These are phyloP conservation scores for Noctua janthina DNA, from an alignment of 2,888 invertebrate species.

Conservation along the genomic window DNA sequence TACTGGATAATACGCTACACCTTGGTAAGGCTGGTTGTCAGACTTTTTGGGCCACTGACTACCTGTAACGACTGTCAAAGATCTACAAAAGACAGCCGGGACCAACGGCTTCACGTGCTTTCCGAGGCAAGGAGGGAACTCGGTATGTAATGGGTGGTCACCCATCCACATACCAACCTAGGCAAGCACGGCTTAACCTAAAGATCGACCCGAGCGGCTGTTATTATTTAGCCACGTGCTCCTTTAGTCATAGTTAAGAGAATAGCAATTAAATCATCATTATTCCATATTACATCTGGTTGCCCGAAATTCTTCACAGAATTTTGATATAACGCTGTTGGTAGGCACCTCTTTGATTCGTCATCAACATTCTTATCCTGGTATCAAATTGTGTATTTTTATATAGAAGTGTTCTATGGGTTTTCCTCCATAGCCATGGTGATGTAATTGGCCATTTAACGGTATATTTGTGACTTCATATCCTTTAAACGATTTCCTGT, in stretches of 20 bases:
- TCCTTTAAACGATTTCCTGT: slow-evolving; percentile 47
- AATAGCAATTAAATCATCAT: slow-evolving; percentile 1
- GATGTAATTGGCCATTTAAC: slow-evolving; percentile 58
- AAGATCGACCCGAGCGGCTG: too few relatives aligned
- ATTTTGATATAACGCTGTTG: background rate
- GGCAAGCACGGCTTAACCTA: too few relatives aligned
- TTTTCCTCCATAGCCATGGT: slow-evolving; percentile 52
- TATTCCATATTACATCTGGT: background rate
- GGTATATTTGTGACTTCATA: slow-evolving; percentile 30
- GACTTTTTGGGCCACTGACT: too few relatives aligned
- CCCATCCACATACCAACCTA: too few relatives aligned
- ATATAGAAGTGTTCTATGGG: slow-evolving; percentile 17
- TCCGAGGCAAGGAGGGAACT: too few relatives aligned
- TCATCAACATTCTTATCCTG: slow-evolving; percentile 20
- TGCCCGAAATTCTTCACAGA: background rate
- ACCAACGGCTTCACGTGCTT: too few relatives aligned
- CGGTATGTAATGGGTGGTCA: too few relatives aligned
- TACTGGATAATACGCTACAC: too few relatives aligned
- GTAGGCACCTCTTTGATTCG: background rate
- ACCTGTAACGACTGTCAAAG: too few relatives aligned
- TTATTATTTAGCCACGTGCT: too few relatives aligned
- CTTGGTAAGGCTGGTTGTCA: too few relatives aligned
- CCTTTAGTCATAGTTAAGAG: background rate
- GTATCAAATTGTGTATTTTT: slow-evolving; percentile 22
- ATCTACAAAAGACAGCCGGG: too few relatives aligned